A percentile compares a stretch with the other conserved stretches of the same genome.
These are phyloP conservation scores for Eurystomus gularis DNA, from an alignment of 2,113 vertebrate species.

Conservation along the genomic window DNA sequence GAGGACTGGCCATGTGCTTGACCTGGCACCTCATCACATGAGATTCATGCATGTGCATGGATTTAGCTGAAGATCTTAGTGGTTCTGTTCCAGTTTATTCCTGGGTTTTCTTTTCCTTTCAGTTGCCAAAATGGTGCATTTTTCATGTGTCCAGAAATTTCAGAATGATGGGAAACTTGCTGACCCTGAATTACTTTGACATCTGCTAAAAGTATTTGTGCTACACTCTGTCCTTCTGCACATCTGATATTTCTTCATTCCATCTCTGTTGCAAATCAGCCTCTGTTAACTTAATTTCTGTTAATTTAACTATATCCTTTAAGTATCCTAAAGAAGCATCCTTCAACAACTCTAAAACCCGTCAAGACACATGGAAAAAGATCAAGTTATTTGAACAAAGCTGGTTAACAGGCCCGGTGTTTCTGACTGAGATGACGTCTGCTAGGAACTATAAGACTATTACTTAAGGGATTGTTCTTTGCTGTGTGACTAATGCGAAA, in stretches of 20 bases:
- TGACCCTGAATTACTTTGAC: slow-evolving; percentile 37
- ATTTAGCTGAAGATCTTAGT: not conserved
- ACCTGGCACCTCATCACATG: not conserved
- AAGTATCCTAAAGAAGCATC: not conserved
- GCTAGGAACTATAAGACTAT: not conserved
- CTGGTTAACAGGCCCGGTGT: not conserved
- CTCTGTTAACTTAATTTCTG: slow-evolving; percentile 28
- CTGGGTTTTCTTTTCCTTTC: not conserved
- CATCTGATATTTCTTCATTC: slow-evolving; percentile 34
- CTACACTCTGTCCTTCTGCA: not conserved
- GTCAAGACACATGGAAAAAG: not conserved
- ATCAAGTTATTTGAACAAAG: not conserved
- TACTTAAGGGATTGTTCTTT: not conserved
- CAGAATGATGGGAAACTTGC: slow-evolving; percentile 12
- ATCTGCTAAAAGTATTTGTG: slow-evolving; percentile 21
- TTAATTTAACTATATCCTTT: slow-evolving; percentile 17
- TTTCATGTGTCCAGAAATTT: not conserved
- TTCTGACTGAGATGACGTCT: not conserved
- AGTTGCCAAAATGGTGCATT: not conserved
- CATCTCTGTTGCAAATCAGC: not conserved
- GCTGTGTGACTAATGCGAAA: not conserved
- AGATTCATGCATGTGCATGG: not conserved
- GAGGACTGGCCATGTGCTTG: not conserved
- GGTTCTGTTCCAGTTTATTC: not conserved
- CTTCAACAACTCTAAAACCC: not conserved